Percentiles rank a stretch among this genome's conserved stretches.
These are phyloP conservation scores for Paragorgia papillata DNA, from an alignment of 92 coral and sea anemone genomes.

Conservation along the genomic window DNA sequence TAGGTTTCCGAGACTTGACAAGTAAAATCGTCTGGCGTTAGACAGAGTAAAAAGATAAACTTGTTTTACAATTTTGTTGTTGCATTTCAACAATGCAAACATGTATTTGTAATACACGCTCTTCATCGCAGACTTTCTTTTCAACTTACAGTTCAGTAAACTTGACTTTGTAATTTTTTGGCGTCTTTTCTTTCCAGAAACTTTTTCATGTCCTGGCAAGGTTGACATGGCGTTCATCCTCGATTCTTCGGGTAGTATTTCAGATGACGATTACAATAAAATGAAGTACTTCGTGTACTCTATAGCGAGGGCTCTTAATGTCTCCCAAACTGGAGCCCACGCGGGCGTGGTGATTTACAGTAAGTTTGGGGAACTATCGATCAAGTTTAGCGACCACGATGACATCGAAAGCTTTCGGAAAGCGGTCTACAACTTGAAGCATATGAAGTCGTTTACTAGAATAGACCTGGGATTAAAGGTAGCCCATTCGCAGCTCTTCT, in stretches of 20 bases:
- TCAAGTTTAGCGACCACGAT: slow-evolving; percentile 50
- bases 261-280: slow-evolving; percentile 57
- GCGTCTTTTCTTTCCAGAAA: slow-evolving; percentile 47
- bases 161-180: too few species aligned
- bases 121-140: too few species aligned
- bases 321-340: slow-evolving; percentile 57
- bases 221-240: slow-evolving; percentile 69
- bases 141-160: too few species aligned
- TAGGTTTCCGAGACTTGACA: too few species aligned
- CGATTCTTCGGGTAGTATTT: slow-evolving; percentile 73
- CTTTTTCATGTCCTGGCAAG: slow-evolving; percentile 51
- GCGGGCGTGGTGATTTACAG: slow-evolving; percentile 77
- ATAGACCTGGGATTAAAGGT: slow-evolving; percentile 70
- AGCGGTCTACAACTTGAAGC: slow-evolving; percentile 50
- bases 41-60: too few species aligned
- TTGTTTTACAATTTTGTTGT: too few species aligned
- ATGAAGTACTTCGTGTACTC: slow-evolving; percentile 65
- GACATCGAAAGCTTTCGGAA: slow-evolving; percentile 44
- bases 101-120: too few species aligned
- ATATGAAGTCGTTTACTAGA: slow-evolving; percentile 47
- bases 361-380: slow-evolving; percentile 59
- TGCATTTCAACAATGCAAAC: too few species aligned
- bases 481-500: slow-evolving; percentile 66
- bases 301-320: slow-evolving; percentile 59
- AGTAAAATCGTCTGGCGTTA: too few species aligned